Evolutionary conservation across 2,888 invertebrate species (phyloP), one percentile per base, ranked within the genome.

Genomic region (Trypoxylon attenuatum): DNA sequence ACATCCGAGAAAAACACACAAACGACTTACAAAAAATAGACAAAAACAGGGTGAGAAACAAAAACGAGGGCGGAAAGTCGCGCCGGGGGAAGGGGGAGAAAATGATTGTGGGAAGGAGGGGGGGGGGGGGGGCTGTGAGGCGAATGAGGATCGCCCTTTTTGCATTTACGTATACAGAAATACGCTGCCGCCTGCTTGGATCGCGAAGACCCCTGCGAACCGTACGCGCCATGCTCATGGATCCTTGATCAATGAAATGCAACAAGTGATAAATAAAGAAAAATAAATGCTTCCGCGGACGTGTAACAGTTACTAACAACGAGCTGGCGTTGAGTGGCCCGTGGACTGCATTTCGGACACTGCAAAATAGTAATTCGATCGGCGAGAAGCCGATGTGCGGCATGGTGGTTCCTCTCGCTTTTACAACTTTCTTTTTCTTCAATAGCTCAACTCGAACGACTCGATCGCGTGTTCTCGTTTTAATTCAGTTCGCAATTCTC

Each of bases 331-430:
- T 33, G 33, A 23, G 18, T 23, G 55, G 53, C 33, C 25, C 65
- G 56, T n/a, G 76, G 33, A 10, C 33, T 10, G 33, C 59, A 69
- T 60, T 54, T 60, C 50, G 59, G 55, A 53, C 63, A 51, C 65
- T 59, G 72, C 69, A 65, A 73, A 76, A 65, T 72, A 73, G 62
- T 76, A 65, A 69, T 76, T 76, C 69, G 69, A 73, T 69, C 76
- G 72, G 62, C 55, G 39, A 27, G 25, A 27, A 47, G 27, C 15
- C 27, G 19, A 25, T 29, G n/a, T n/a, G n/a, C n/a, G n/a, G n/a
- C n/a, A n/a, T n/a, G n/a, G n/a, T n/a, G n/a, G n/a, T n/a, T n/a
- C n/a, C n/a, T n/a, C n/a, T n/a, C n/a, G n/a, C n/a, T n/a, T n/a
- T n/a, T n/a, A n/a, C n/a, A n/a, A n/a, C n/a, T n/a, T n/a, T n/a